Percentiles rank a stretch among this genome's conserved stretches.
Evolutionary conservation across 2,888 invertebrate genomes (phyloP).

Genomic region (Phengaris alcon): DNA sequence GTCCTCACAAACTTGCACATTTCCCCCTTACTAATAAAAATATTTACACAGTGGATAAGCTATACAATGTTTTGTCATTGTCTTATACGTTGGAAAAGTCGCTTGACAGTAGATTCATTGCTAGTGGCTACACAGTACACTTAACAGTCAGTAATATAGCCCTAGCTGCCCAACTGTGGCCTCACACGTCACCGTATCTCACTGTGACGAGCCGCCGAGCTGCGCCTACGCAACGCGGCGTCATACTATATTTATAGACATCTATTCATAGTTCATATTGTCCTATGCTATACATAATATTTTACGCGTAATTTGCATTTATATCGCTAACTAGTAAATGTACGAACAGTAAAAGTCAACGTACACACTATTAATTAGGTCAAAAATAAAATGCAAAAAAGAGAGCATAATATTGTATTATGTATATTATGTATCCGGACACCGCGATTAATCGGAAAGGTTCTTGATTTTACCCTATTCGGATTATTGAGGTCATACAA

Average conservation of each 20-base stretch:
- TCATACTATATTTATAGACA: conserved; percentile 30
- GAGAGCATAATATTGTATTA: no score
- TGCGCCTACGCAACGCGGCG: conserved; percentile 25
- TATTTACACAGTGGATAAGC: no score
- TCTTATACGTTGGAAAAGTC: no score
- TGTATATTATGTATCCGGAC: no score
- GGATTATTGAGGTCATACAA: no score
- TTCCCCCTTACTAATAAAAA: no score
- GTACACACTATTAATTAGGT: no score
- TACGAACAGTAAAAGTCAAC: background rate
- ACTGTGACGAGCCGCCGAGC: conserved; percentile 19
- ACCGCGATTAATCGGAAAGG: no score
- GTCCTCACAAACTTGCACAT: no score
- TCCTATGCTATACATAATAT: background rate
- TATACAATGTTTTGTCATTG: no score
- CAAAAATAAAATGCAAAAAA: no score
- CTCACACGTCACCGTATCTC: conserved; percentile 4
- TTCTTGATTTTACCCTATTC: no score
- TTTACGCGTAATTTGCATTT: background rate
- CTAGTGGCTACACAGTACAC: background rate
- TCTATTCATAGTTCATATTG: conserved; percentile 15
- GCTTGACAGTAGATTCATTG: background rate
- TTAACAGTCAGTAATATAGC: background rate
- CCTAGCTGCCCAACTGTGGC: background rate
- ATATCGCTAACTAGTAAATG: background rate